Evolutionary conservation across 2,797 vertebrate genomes (phyloP), one percentile per base, ranked within the genome.

Genomic region (Arrhamphus sclerolepis): DNA sequence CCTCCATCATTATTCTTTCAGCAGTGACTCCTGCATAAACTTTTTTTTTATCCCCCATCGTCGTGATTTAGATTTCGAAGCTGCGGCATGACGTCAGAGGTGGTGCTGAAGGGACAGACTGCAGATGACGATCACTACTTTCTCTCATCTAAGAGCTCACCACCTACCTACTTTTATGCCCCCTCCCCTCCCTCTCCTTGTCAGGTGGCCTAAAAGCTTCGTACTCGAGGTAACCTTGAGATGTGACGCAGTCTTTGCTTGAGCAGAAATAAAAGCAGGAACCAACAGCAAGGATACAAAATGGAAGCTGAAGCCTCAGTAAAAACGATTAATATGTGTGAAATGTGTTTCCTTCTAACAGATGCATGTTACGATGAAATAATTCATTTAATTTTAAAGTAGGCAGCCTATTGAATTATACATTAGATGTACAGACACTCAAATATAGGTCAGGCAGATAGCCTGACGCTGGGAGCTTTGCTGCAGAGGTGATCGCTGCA

Each of bases 211-310:
- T 43, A 55, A 67, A 61, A 72, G 70, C 50, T 66, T 47, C n/a
- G 22, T 19, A 54, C 72, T 66, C 18, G 34, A 70, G 71, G 65
- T 89, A 88, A 88, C 87, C 85, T 89, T 90, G 89, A 86, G 69
- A 83, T 80, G 80, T 88, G 85, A 88, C 84, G 81, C 86, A 87
- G 81, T 81, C 48, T 56, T 60, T 63, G 61, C 58, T 42, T 7
- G 19, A 65, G 76, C 64, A 66, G 72, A 70, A 26, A 19, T 53
- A 62, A 56, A 53, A 72, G 16, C 29, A 47, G 10, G 19, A 53
- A 49, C 41, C 16, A 18, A 31, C 39, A 44, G 59, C 7, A 9
- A 39, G 20, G 22, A 14, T 4, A 18, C 0, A 9, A 41, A 28
- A 10, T 26, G 6, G 41, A 11, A 43, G 1, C 11, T 19, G 26